phyloP scores from a whole-genome alignment of 2,888 invertebrate genomes.

The Andrena bicolor region DNA sequence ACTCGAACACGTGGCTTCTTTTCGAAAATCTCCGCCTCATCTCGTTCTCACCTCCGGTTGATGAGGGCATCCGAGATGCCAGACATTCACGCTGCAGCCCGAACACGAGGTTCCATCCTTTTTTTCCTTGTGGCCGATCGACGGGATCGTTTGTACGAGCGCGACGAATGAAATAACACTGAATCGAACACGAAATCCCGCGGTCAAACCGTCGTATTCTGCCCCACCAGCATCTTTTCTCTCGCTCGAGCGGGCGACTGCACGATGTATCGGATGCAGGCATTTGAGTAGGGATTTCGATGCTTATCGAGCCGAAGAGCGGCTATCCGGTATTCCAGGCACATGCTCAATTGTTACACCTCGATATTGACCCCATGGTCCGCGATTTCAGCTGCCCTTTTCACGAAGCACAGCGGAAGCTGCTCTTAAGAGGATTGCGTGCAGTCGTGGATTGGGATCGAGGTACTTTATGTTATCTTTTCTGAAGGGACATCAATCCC shows the following conservation, averaged over 20 bases:
- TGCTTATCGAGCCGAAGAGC: conserved; percentile 53
- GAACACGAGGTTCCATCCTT: not conserved
- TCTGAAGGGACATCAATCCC: not conserved
- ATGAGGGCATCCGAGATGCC: not conserved
- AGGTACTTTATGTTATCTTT: not conserved
- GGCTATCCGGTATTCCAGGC: conserved; percentile 36
- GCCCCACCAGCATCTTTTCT: conserved; percentile 62
- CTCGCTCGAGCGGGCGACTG: conserved; percentile 8
- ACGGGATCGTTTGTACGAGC: conserved; percentile 33
- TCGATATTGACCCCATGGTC: not conserved
- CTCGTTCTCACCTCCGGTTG: conserved; percentile 24
- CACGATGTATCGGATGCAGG: conserved; percentile 32
- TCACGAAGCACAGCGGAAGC: not conserved
- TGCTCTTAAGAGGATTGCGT: not conserved
- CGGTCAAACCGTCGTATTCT: conserved; percentile 54
- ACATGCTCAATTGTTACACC: conserved; percentile 22
- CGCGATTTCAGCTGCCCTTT: not conserved
- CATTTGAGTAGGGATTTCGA: conserved; percentile 60
- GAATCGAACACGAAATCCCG: conserved; percentile 57
- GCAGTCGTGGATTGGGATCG: not conserved
- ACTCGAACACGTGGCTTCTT: too few species aligned
- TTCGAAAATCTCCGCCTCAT: conserved; percentile 18
- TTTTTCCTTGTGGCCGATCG: conserved; percentile 3
- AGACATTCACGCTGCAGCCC: not conserved
- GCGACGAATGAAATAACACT: conserved; percentile 66